phyloP scores from a whole-genome alignment of 2,113 vertebrate species.

The Indicator indicator region DNA sequence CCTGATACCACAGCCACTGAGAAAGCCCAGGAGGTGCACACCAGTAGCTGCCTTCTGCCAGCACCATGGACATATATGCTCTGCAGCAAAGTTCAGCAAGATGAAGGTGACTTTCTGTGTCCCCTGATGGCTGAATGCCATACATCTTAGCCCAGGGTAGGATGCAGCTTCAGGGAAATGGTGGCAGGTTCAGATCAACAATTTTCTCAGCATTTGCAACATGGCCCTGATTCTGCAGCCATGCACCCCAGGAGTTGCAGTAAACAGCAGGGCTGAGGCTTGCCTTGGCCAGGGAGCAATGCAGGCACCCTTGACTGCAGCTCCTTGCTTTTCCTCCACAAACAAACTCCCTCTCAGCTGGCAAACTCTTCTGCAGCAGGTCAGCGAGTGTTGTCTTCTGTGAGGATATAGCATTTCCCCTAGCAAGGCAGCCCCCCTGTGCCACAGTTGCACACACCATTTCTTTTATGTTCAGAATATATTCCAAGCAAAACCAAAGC shows the following conservation, averaged over 20 bases:
- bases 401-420: not conserved
- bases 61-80: rapidly evolving
- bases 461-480: not conserved
- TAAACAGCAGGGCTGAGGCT: not conserved
- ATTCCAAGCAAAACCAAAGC: not conserved
- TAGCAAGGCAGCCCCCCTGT: not conserved
- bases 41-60: not conserved
- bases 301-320: not conserved
- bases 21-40: not conserved
- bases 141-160: not conserved
- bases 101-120: not conserved
- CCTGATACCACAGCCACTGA: rapidly evolving
- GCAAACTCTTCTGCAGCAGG: not conserved
- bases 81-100: not conserved
- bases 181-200: not conserved
- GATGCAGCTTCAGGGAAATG: not conserved
- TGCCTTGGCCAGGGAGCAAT: not conserved
- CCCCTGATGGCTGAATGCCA: not conserved
- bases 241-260: rapidly evolving
- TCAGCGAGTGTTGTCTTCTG: not conserved
- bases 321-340: not conserved
- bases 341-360: not conserved
- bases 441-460: not conserved
- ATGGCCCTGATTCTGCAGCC: not conserved
- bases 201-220: not conserved